Percentiles rank a stretch among this genome's conserved stretches.
Conservation (phyloP, 2,888 invertebrate species). For the Ormyrus rosae region DNA sequence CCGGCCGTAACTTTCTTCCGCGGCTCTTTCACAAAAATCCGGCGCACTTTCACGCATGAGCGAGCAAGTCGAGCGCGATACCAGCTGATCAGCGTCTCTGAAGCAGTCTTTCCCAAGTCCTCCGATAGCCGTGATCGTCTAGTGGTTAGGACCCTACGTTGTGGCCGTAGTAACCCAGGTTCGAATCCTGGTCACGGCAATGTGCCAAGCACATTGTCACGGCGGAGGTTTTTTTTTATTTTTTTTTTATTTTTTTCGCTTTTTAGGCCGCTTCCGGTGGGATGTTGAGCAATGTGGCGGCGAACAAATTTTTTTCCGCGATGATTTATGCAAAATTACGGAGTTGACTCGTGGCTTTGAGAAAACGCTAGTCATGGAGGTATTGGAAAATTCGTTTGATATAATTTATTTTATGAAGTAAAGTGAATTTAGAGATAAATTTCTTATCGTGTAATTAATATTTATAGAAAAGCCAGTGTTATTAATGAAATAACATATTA, state of each 20-base stretch:
- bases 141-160: conserved; percentile 76
- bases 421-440: too few relatives aligned
- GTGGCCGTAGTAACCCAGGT: conserved; percentile 77
- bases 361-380: too few relatives aligned
- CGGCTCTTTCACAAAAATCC: neutral
- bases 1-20: neutral
- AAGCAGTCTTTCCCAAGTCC: conserved; percentile 40
- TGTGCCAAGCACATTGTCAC: conserved; percentile 62
- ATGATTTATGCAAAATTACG: too few relatives aligned
- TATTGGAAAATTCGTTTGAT: too few relatives aligned
- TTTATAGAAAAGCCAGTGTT: too few relatives aligned
- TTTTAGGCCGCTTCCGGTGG: too few relatives aligned
- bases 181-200: conserved; percentile 76
- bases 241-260: conserved; percentile 17
- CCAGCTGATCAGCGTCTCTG: conserved; percentile 15
- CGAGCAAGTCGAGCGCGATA: conserved; percentile 46
- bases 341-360: too few relatives aligned
- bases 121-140: conserved; percentile 64
- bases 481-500: too few relatives aligned
- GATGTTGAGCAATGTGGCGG: too few relatives aligned
- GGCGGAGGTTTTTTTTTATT: conserved; percentile 50
- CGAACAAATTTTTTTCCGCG: too few relatives aligned
- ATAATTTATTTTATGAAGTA: too few relatives aligned
- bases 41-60: conserved; percentile 41
- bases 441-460: too few relatives aligned